A percentile compares a stretch with the other conserved stretches of the same genome.
Evolutionary conservation across 2,113 vertebrate genomes (phyloP).

Genomic region (Rousettus leschenaultii): DNA sequence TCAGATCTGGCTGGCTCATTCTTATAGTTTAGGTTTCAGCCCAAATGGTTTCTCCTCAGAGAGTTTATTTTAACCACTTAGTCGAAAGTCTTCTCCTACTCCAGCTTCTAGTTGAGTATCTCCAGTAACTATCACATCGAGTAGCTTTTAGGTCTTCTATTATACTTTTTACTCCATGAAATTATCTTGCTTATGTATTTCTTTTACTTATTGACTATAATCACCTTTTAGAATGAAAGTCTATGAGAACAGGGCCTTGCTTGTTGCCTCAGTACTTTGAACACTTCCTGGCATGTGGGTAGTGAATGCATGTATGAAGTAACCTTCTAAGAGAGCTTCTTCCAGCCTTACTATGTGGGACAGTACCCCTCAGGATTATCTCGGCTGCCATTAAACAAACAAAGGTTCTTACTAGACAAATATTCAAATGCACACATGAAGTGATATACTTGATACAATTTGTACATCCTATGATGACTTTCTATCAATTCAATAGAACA

Average conservation of each 20-base stretch:
- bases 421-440: background rate
- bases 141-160: background rate
- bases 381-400: background rate
- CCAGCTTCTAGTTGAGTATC: background rate
- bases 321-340: background rate
- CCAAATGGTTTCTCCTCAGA: background rate
- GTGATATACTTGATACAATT: background rate
- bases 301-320: background rate
- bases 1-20: background rate
- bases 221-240: background rate
- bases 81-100: background rate
- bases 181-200: background rate
- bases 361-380: background rate
- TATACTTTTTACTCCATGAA: background rate
- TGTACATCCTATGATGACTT: background rate
- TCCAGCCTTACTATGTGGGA: too few relatives aligned
- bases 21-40: background rate
- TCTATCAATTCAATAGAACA: background rate
- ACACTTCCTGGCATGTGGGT: background rate
- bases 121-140: background rate
- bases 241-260: background rate
- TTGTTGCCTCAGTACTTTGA: background rate
- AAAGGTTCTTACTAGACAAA: background rate
- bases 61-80: background rate
- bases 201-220: background rate